phyloP scores from a whole-genome alignment of 2,888 invertebrate genomes.

The Dolomedes plantarius region DNA sequence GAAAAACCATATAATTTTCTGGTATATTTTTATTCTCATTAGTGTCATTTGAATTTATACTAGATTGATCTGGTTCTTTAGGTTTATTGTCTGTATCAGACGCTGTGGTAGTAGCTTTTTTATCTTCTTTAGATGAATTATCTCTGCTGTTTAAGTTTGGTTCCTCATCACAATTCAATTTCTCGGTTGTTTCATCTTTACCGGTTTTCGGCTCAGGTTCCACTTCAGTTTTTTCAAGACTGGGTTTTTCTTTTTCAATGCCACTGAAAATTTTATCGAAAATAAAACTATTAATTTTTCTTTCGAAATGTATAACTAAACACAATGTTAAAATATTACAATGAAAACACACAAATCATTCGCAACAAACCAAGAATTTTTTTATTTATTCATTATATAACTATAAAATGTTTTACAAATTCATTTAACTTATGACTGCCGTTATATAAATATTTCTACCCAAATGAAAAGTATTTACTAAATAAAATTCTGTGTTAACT shows the following conservation, averaged over 20 bases:
- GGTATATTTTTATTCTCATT: conserved; percentile 23
- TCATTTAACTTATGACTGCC: too few species aligned
- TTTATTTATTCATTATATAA: too few species aligned
- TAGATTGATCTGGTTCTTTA: neutral
- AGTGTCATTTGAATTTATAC: neutral
- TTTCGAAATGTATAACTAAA: too few species aligned
- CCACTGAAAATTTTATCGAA: neutral
- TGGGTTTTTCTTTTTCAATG: neutral
- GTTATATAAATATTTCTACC: too few species aligned
- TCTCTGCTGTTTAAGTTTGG: neutral
- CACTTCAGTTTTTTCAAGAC: too few species aligned
- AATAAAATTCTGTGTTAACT: too few species aligned
- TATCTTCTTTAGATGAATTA: neutral
- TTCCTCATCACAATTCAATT: conserved; percentile 27
- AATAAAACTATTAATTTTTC: too few species aligned
- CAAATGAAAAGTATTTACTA: too few species aligned
- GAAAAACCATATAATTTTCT: conserved; percentile 48
- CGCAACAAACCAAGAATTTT: too few species aligned
- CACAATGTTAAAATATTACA: too few species aligned
- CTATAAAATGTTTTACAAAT: too few species aligned
- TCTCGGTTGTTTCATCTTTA: conserved; percentile 11
- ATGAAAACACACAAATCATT: too few species aligned
- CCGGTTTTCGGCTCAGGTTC: neutral
- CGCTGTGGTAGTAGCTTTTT: neutral
- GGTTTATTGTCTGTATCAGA: neutral